A percentile compares a stretch with the other conserved stretches of the same genome.
Conservation (phyloP, 2,888 invertebrate genomes). For the Oxycera nigricornis region DNA sequence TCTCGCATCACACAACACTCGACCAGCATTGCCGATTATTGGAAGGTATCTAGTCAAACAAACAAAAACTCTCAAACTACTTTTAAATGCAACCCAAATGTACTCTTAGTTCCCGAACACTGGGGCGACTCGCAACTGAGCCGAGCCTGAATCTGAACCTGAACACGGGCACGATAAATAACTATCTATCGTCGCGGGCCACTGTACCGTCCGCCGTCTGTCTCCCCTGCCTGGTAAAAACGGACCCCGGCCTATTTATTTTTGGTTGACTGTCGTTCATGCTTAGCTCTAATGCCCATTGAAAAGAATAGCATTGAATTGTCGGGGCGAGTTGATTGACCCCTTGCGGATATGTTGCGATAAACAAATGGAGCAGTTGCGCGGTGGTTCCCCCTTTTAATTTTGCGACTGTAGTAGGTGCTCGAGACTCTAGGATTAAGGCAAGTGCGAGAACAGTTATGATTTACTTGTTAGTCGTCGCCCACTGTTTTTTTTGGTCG, state of each 20-base stretch:
- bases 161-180: background rate
- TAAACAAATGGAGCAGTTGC: background rate
- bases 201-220: background rate
- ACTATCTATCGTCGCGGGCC: background rate
- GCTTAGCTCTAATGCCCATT: background rate
- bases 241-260: background rate
- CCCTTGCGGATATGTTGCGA: background rate
- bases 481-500: conserved; percentile 9
- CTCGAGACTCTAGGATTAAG: conserved; percentile 50
- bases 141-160: no score
- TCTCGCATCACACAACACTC: conserved; percentile 40
- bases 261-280: conserved; percentile 11
- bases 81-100: conserved; percentile 49
- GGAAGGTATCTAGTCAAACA: conserved; percentile 60
- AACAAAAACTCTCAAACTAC: conserved; percentile 49
- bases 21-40: conserved; percentile 61
- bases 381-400: conserved; percentile 25
- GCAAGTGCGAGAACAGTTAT: conserved; percentile 46
- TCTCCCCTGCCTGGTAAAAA: background rate
- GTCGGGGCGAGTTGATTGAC: conserved; percentile 13
- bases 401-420: conserved; percentile 42
- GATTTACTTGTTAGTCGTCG: conserved; percentile 30
- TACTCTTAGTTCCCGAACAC: conserved; percentile 43
- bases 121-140: background rate
- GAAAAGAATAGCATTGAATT: background rate